Percentiles rank a stretch among this genome's conserved stretches.
Evolutionary conservation across 92 coral and sea anemone genomes (phyloP).

Genomic region (Palythoa grandis): DNA sequence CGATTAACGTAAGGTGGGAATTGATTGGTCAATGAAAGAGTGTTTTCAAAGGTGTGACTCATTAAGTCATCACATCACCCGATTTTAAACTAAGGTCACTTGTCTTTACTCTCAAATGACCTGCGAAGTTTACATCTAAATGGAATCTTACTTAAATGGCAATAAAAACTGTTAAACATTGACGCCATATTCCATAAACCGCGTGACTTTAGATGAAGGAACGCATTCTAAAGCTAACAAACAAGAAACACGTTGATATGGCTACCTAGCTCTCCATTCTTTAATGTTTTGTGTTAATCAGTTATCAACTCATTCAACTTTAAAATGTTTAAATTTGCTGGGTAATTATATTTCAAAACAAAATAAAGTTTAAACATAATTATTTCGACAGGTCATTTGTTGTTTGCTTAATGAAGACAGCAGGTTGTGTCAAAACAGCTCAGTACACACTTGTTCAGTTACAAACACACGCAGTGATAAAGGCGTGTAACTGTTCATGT

Average conservation of each 20-base stretch:
- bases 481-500: no score
- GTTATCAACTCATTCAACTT: slow-evolving; percentile 18
- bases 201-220: background rate
- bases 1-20: background rate
- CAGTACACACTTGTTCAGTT: background rate
- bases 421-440: slow-evolving; percentile 10
- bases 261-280: background rate
- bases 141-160: background rate
- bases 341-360: background rate
- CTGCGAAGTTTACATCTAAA: background rate
- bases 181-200: no score
- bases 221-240: no score
- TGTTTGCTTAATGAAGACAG: background rate
- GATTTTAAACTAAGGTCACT: slow-evolving; percentile 26
- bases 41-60: slow-evolving; percentile 29
- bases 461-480: background rate
- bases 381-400: slow-evolving; percentile 1
- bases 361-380: background rate
- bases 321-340: slow-evolving; percentile 23
- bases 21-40: background rate
- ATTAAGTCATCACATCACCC: slow-evolving; percentile 32
- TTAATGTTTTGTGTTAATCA: background rate
- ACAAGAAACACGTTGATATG: background rate
- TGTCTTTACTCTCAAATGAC: slow-evolving; percentile 21
- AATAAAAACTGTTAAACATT: background rate